These are phyloP conservation scores for Dicyrtomina minuta DNA, from an alignment of 2,888 invertebrate species.

Conservation along the genomic window DNA sequence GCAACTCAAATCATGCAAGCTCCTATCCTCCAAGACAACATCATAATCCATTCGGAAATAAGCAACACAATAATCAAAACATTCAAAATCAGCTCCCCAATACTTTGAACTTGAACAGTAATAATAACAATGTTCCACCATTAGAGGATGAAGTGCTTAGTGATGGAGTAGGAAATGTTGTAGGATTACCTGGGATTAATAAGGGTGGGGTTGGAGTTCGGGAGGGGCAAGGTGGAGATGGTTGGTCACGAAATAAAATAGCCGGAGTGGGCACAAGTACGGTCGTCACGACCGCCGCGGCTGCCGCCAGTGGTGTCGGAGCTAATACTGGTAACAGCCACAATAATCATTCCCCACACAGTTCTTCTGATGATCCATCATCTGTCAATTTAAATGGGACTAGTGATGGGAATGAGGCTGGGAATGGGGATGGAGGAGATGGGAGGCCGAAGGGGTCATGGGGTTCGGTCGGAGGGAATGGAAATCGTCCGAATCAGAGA, in stretches of 20 bases:
- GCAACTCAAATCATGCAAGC: neutral
- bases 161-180: too few relatives aligned
- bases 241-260: too few relatives aligned
- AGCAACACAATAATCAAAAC: neutral
- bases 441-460: slow-evolving; percentile 18
- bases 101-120: neutral
- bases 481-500: neutral
- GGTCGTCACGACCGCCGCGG: too few relatives aligned
- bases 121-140: neutral
- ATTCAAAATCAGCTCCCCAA: neutral
- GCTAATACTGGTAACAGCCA: too few relatives aligned
- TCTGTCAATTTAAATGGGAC: neutral
- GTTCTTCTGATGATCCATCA: too few relatives aligned
- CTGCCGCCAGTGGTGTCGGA: too few relatives aligned
- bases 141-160: too few relatives aligned
- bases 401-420: neutral
- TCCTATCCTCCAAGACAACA: neutral
- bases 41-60: neutral
- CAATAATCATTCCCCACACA: too few relatives aligned
- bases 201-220: too few relatives aligned
- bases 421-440: neutral
- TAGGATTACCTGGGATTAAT: too few relatives aligned
- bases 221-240: neutral
- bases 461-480: slow-evolving; percentile 15
- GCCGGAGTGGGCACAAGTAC: too few relatives aligned